Percentiles rank a stretch among this genome's conserved stretches.
These are phyloP conservation scores for Todiramphus saurophagus DNA, from an alignment of 2,113 vertebrate genomes.

Conservation along the genomic window DNA sequence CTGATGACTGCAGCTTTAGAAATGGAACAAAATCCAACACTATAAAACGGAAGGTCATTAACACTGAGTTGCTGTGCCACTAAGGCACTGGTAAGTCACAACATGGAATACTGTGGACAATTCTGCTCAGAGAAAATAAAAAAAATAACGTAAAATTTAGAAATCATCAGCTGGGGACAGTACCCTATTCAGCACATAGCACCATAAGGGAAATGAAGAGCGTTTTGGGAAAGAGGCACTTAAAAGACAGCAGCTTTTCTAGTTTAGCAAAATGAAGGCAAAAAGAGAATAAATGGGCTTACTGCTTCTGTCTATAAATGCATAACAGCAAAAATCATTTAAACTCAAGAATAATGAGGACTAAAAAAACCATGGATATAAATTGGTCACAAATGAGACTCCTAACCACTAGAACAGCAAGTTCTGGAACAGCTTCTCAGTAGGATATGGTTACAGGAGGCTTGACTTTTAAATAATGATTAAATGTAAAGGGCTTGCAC, in stretches of 20 bases:
- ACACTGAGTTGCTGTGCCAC: background rate
- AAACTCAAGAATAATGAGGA: background rate
- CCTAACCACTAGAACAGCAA: background rate
- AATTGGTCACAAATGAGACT: background rate
- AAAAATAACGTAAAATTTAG: background rate
- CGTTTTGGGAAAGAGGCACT: background rate
- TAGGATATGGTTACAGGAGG: background rate
- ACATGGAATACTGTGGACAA: background rate
- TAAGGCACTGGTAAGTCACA: background rate
- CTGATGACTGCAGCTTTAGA: background rate
- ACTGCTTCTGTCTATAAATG: background rate
- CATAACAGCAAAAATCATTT: background rate
- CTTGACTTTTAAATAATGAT: background rate
- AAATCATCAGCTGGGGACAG: background rate
- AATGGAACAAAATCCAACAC: background rate
- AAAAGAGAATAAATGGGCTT: background rate
- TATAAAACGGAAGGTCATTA: background rate
- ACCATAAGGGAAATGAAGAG: background rate
- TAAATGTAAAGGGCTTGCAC: background rate
- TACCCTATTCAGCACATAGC: background rate
- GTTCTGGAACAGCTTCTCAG: slow-evolving; percentile 3
- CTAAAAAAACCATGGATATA: background rate
- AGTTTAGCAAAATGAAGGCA: background rate
- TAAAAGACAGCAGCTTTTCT: background rate
- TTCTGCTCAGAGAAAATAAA: background rate